phyloP scores from a whole-genome alignment of 2,113 vertebrate genomes.

The Pardalotus punctatus region DNA sequence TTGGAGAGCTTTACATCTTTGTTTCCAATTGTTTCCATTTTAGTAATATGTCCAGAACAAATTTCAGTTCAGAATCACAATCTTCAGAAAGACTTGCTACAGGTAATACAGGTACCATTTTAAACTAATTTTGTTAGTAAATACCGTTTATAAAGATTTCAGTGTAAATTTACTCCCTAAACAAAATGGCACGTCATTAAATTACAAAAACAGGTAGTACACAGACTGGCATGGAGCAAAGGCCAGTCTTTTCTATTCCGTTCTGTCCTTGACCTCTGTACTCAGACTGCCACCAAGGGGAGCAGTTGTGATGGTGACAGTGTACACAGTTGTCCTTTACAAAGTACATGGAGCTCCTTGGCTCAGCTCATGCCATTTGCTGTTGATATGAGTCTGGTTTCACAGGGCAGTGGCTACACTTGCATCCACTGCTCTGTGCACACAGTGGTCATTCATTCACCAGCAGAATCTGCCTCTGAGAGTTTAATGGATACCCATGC shows the following conservation, averaged over 20 bases:
- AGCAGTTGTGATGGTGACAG: not conserved
- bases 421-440: not conserved
- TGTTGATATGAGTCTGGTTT: not conserved
- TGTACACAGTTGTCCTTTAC: not conserved
- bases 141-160: not conserved
- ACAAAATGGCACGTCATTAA: not conserved
- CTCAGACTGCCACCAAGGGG: slow-evolving; percentile 27
- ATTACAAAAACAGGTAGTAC: not conserved
- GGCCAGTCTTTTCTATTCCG: not conserved
- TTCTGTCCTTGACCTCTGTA: slow-evolving; percentile 52
- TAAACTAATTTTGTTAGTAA: not conserved
- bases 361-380: not conserved
- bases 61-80: not conserved
- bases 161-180: not conserved
- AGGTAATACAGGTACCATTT: not conserved
- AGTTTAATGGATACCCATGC: not conserved
- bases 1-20: not conserved
- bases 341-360: not conserved
- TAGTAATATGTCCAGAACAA: not conserved
- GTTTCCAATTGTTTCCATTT: not conserved
- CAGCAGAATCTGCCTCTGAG: not conserved
- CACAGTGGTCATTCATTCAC: not conserved
- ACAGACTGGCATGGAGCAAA: not conserved
- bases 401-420: not conserved
- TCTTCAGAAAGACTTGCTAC: not conserved